Evolutionary conservation across 2,113 vertebrate genomes (phyloP), one percentile per base, ranked within the genome.

Genomic region (Semnopithecus entellus): DNA sequence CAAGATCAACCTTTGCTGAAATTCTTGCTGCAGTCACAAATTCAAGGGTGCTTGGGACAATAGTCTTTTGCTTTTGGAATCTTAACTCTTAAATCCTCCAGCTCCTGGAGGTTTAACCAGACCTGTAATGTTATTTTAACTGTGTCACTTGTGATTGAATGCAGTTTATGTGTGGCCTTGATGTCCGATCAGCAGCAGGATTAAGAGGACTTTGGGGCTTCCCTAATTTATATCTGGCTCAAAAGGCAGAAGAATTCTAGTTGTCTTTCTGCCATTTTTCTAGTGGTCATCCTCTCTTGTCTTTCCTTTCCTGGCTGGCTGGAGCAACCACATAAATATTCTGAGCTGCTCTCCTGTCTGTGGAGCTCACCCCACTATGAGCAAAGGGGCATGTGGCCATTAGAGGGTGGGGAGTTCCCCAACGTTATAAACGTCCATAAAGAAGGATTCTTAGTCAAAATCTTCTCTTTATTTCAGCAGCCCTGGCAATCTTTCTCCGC

Each of bases 81-180:
- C 68, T 94, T 95, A 80, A 91, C 82, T 95, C 84, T 94, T 78
- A 85, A 92, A 91, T 95, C 94, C 35, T 23, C 57, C 2, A 3
- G 25, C 25, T 76, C 87, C 70, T 70, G 10, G 75, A 78, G 55
- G n/a, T 97, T 94, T 97, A 94, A 88, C 55, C 75, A 96, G 84
- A 95, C 72, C 84, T 92, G 45, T 78, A 88, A 80, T 94, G 83
- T 79, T 89, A 76, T 96, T 97, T 78, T 91, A 94, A 91, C 27
- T 23, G 57, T 88, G 86, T 93, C 90, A 57, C 52, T 92, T 93
- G 86, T 92, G 89, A 94, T 91, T 94, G 82, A 96, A 92, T 95
- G 91, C 45, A 64, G 73, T 95, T 89, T 97, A 91, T 93, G 35
- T 80, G 90, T 76, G 52, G 5, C 23, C 17, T 70, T 89, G 72